Base-by-base conservation (phyloP, 2,113 vertebrate species). In the Larimichthys polyactis region DNA sequence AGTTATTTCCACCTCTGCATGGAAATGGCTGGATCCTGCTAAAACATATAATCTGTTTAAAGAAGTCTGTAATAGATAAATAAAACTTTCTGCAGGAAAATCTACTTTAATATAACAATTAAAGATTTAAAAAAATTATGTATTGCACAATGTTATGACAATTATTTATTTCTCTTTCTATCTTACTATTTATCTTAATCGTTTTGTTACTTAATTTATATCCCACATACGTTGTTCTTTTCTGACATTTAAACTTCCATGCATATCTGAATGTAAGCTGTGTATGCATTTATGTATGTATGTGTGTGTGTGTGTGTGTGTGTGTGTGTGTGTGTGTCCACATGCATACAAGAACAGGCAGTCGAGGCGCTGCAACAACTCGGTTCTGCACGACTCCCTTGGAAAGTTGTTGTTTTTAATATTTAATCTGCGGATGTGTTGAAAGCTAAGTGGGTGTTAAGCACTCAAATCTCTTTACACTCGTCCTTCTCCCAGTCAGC, bases 371-470 rank as follows among this genome's bases (percentile, higher is more conserved):
- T 7, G 54, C 71, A 72, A 54, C 71, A 76, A 74, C 54, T 71
- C 55, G 40, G 36, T 20, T 40, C 67, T 52, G 67, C 59, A 77
- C 4, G 1, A 54, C 32, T 71, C 52, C 62, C 51, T 29, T n/a
- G 54, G 55, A 70, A 82, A 74, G 17, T 22, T 65, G 60, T 72
- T 81, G 71, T 74, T 88, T 83, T 89, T 29, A 80, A 88, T 89
- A 86, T 90, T 83, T 90, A 22, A 83, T 73, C 64, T 48, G 6
- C 16, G 44, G 65, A 83, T 63, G 74, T 66, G 71, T 59, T 57
- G 43, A 72, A 84, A 74, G 77, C 75, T 70, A 78, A 86, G 71
- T 32, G 5, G 59, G 75, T 9, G 59, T 78, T 71, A 85, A 84
- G 59, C 59, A 29, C 66, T 85, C 84, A 75, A 57, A 75, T 87